Base-by-base conservation (phyloP, 2,888 invertebrate genomes). In the Sialis fuliginosa region DNA sequence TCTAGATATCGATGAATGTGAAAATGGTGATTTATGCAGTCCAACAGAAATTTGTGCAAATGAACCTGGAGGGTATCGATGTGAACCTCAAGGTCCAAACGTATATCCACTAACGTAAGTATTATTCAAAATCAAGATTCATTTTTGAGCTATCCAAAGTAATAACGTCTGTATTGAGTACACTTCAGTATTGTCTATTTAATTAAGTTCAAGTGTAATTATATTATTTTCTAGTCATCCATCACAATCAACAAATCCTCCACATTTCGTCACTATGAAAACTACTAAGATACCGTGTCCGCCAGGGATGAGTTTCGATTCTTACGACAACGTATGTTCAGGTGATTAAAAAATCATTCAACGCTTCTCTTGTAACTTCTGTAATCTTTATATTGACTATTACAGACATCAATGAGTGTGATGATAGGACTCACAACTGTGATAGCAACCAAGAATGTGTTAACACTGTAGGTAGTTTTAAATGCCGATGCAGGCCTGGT, bases 1-100 rank as follows among this genome's bases (percentile, higher is more conserved):
- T 41, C 12, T 48, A 87, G 88, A 88, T 65, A 75, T 87, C 54
- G 79, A 88, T 59, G 89, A 89, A 62, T 89, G 89, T 56, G 66
- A 68, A 1, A 65, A 76, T 33, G 65, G 71, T 46, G 67, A 80
- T 47, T 66, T 71, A 46, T 79, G 79, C 47, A 71, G 67, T 0
- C 64, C 66, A 6, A 68, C 70, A 39, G 75, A 77, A 31, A 68
- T 72, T 2, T 82, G 82, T 56, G 72, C 79, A 53, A 82, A 82
- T 60, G 75, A 75, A 37, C 70, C 73, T 0, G 81, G 81, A 0
- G 72, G 76, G 1, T 79, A 75, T 63, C 75, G 69, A 50, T 82
- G 81, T 51, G 70, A 72, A 33, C 66, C 71, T 1, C 58, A 68
- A 47, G 64, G 62, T 53, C 66, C 66, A 51, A 54, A 67, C 22